Evolutionary conservation across 2,888 invertebrate species (phyloP).

Genomic region (Trissolcus brochymenae): DNA sequence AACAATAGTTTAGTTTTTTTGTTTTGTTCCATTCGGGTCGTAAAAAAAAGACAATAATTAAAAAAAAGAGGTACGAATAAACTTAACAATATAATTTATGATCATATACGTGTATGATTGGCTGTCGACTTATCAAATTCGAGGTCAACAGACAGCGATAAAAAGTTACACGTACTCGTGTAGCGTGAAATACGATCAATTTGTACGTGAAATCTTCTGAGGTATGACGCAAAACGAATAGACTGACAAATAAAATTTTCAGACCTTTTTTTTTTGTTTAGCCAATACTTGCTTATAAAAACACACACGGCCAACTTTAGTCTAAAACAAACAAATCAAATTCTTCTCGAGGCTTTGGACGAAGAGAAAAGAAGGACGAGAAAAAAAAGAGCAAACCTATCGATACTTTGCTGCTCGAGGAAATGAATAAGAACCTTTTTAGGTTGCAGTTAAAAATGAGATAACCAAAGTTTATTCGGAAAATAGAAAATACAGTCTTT

Average conservation of each 20-base stretch:
- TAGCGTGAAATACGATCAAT: constrained; percentile 23
- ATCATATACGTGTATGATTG: no score
- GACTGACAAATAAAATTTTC: constrained; percentile 46
- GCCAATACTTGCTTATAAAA: constrained; percentile 29
- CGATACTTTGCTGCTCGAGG: constrained; percentile 18
- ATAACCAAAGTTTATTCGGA: constrained; percentile 28
- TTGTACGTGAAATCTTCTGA: constrained; percentile 17
- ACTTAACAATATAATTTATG: background rate
- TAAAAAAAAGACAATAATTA: no score
- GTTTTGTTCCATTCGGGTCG: no score
- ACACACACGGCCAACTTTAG: constrained; percentile 12
- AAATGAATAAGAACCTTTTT: constrained; percentile 33
- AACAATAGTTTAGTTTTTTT: background rate
- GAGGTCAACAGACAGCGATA: constrained; percentile 3
- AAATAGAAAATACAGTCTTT: constrained; percentile 14
- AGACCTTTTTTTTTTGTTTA: constrained; percentile 14
- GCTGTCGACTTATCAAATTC: no score
- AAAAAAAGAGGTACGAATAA: no score
- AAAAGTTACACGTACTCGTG: constrained; percentile 5
- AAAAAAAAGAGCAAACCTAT: constrained; percentile 22
- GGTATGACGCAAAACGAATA: constrained; percentile 32
- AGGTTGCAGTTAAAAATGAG: constrained; percentile 30
- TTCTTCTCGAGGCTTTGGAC: constrained; percentile 22
- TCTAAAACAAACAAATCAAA: constrained; percentile 38
- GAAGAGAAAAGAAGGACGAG: background rate